Conservation (phyloP, 1,140 invertebrate species). For the Odontomachus brunneus region DNA sequence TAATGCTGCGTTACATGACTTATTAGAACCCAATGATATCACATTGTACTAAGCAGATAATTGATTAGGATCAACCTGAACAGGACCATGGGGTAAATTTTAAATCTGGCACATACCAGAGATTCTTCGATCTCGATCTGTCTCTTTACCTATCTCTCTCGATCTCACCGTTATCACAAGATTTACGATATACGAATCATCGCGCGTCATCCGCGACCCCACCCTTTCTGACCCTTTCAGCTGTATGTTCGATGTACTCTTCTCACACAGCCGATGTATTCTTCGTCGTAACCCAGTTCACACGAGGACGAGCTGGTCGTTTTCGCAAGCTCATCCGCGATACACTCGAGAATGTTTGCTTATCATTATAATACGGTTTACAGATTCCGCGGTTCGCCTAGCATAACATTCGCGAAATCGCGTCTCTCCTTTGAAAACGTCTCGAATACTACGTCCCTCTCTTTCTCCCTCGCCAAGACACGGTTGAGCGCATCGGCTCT, state of each 20-base stretch:
- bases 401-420: slow-evolving; percentile 64
- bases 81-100: too few species aligned
- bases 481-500: too few species aligned
- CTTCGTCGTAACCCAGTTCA: background rate
- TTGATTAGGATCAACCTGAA: too few species aligned
- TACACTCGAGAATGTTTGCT: slow-evolving; percentile 66
- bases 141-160: background rate
- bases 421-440: slow-evolving; percentile 65
- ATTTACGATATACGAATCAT: background rate
- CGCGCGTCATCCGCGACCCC: background rate
- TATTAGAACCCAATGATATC: too few species aligned
- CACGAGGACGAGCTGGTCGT: slow-evolving; percentile 12
- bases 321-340: slow-evolving; percentile 44
- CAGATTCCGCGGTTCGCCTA: slow-evolving; percentile 9
- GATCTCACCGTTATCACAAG: slow-evolving; percentile 1
- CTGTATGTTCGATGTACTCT: too few species aligned
- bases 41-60: too few species aligned
- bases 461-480: slow-evolving; percentile 5
- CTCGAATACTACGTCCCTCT: slow-evolving; percentile 50
- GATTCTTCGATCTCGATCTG: too few species aligned
- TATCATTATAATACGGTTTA: slow-evolving; percentile 72
- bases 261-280: too few species aligned
- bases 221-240: background rate
- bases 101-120: too few species aligned
- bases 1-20: too few species aligned